phyloP scores from a whole-genome alignment of 2,797 vertebrate species.

The Choloepus didactylus region DNA sequence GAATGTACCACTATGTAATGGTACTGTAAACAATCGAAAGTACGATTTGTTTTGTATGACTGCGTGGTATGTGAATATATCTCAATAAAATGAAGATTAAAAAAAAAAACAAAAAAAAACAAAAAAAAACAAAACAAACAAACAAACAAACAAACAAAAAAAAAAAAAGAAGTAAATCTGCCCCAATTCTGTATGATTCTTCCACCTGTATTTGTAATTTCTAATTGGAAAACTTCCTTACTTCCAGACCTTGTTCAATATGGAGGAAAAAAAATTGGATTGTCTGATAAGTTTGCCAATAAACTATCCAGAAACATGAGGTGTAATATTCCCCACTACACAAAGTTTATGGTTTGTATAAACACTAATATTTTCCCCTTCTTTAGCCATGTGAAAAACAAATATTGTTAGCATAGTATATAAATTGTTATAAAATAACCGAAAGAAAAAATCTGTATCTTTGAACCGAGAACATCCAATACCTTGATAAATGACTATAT shows the following conservation, averaged over 20 bases:
- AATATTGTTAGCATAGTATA: conserved; percentile 77
- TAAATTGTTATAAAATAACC: conserved; percentile 77
- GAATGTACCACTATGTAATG: no score
- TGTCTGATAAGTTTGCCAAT: conserved; percentile 69
- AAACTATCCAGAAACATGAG: conserved; percentile 69
- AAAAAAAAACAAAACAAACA: no score
- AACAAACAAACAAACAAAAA: no score
- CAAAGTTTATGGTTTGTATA: conserved; percentile 61
- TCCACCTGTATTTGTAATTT: conserved; percentile 87
- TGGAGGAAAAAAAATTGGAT: conserved; percentile 67
- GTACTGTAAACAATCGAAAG: no score
- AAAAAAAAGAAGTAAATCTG: conserved; percentile 86
- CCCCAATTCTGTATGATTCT: conserved; percentile 87
- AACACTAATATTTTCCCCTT: conserved; percentile 67
- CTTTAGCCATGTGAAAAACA: conserved; percentile 44
- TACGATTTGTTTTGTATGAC: no score
- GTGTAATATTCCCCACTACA: conserved; percentile 72
- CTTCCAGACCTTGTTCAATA: conserved; percentile 73
- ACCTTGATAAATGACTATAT: conserved; percentile 64
- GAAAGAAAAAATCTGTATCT: conserved; percentile 71
- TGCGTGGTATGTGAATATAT: no score
- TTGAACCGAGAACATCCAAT: conserved; percentile 74
- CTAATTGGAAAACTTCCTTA: conserved; percentile 78
- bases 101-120: no score
- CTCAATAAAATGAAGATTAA: no score